Percentiles rank a stretch among this genome's conserved stretches.
Conservation (phyloP, 2,888 invertebrate species). For the Mylabris sibirica region DNA sequence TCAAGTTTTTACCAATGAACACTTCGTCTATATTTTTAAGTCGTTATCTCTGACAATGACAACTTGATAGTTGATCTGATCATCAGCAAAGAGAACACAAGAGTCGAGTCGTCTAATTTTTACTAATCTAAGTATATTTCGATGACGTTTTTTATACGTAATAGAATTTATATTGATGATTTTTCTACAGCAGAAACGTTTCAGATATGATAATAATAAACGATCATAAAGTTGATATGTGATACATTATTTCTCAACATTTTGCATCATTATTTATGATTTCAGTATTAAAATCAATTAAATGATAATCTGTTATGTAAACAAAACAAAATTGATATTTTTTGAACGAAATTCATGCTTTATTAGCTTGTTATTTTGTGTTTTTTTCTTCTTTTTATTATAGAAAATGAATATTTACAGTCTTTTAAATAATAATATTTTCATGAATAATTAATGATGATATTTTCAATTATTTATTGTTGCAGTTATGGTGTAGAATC, state of each 20-base stretch:
- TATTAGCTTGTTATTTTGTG: not conserved
- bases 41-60: too few relatives aligned
- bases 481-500: slow-evolving; percentile 80
- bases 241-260: too few relatives aligned
- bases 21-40: too few relatives aligned
- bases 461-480: slow-evolving; percentile 41
- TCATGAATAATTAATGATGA: not conserved
- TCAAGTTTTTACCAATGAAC: too few relatives aligned
- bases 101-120: not conserved
- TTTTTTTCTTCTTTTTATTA: not conserved
- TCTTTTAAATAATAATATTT: not conserved
- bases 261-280: not conserved
- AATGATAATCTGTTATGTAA: not conserved
- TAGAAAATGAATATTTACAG: not conserved
- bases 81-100: too few relatives aligned
- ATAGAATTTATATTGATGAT: too few relatives aligned
- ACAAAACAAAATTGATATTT: not conserved
- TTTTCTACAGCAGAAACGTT: not conserved
- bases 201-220: not conserved
- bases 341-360: not conserved
- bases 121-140: not conserved
- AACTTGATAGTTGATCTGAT: too few relatives aligned
- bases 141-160: not conserved
- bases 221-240: not conserved
- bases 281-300: not conserved